Evolutionary conservation across 2,888 invertebrate species (phyloP).

Genomic region (Eristalinus aeneus): DNA sequence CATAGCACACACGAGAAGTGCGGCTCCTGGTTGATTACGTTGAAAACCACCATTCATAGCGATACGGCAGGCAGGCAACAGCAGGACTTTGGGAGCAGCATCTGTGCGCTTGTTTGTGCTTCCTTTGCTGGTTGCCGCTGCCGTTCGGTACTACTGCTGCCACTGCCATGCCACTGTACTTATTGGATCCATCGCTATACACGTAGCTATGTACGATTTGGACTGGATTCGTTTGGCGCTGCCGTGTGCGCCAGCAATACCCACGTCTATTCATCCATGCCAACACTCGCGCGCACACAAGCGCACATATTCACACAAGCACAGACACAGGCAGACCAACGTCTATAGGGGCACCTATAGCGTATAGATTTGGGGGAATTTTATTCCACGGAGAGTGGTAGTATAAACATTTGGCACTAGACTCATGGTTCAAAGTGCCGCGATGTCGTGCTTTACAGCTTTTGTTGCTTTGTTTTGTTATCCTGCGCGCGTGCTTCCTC

Average conservation of each 20-base stretch:
- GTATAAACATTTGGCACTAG: constrained; percentile 74
- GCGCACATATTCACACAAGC: not conserved
- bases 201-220: constrained; percentile 28
- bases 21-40: constrained; percentile 26
- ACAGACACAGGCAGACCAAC: not conserved
- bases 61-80: constrained; percentile 47
- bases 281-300: constrained; percentile 48
- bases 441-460: constrained; percentile 75
- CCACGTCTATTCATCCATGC: constrained; percentile 70
- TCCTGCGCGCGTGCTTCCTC: constrained; percentile 74
- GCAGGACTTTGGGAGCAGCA: constrained; percentile 60
- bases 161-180: constrained; percentile 4
- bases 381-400: constrained; percentile 71
- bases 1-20: constrained; percentile 33
- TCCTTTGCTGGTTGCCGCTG: constrained; percentile 49
- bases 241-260: constrained; percentile 72
- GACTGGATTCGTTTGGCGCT: constrained; percentile 69
- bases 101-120: constrained; percentile 67
- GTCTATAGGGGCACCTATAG: constrained; percentile 55
- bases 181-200: constrained; percentile 21
- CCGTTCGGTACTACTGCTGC: constrained; percentile 1
- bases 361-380: constrained; percentile 68
- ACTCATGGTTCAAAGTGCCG: constrained; percentile 75
- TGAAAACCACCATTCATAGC: constrained; percentile 64
- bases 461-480: constrained; percentile 75